Conservation (phyloP, 2,113 vertebrate genomes). For the Eolophus roseicapilla region DNA sequence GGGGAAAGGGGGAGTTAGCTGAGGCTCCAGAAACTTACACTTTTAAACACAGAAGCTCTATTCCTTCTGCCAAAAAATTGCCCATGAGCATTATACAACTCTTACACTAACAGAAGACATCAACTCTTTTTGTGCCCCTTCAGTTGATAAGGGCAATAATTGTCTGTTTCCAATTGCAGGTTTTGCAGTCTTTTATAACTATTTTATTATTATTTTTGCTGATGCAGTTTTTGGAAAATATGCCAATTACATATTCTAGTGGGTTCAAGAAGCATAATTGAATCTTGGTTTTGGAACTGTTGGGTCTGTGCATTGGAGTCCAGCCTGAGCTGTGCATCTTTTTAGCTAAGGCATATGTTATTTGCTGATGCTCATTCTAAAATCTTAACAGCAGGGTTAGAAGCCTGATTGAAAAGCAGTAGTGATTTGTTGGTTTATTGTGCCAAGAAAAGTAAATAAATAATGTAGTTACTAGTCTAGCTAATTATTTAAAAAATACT, state of each 20-base stretch:
- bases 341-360: neutral
- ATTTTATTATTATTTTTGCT: neutral
- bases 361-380: neutral
- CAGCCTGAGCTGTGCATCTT: neutral
- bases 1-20: rapidly evolving
- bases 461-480: conserved; percentile 39
- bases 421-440: conserved; percentile 49
- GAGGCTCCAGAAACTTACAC: neutral
- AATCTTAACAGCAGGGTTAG: conserved; percentile 1
- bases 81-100: neutral
- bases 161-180: neutral
- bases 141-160: neutral
- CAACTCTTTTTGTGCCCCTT: neutral
- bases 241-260: neutral
- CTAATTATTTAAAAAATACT: conserved; percentile 50
- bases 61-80: neutral
- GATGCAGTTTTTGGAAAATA: conserved; percentile 23
- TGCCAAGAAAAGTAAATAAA: conserved; percentile 42
- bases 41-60: neutral
- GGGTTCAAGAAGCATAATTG: neutral
- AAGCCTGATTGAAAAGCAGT: conserved; percentile 12
- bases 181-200: neutral
- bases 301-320: neutral
- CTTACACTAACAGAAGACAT: neutral
- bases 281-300: neutral